phyloP scores from a whole-genome alignment of 2,113 vertebrate species.

The Dromiciops gliroides region DNA sequence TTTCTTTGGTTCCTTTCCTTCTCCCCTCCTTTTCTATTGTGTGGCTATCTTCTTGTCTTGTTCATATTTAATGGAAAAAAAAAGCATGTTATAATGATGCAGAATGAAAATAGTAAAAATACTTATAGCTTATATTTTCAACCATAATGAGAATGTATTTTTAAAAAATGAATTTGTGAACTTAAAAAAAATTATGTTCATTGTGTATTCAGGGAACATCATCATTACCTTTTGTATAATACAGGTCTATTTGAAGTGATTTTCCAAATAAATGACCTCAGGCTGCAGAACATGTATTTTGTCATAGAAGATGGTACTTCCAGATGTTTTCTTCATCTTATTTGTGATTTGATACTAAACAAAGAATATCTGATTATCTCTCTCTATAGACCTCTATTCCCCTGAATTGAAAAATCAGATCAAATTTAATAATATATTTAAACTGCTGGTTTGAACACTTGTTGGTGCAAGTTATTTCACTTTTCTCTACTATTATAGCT shows the following conservation, averaged over 20 bases:
- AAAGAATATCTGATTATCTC: constrained; percentile 23
- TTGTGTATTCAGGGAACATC: background rate
- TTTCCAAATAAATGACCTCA: background rate
- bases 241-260: constrained; percentile 19
- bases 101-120: constrained; percentile 29
- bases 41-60: constrained; percentile 8
- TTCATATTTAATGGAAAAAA: constrained; percentile 46
- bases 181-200: background rate
- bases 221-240: background rate
- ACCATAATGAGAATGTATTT: background rate
- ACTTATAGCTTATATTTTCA: constrained; percentile 38
- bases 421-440: constrained; percentile 6
- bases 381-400: background rate
- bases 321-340: background rate
- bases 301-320: constrained; percentile 9
- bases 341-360: constrained; percentile 34
- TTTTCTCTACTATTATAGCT: constrained; percentile 12
- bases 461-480: background rate
- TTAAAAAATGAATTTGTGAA: background rate
- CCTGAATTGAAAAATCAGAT: constrained; percentile 14
- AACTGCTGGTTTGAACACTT: background rate
- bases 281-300: background rate
- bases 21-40: background rate
- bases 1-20: background rate
- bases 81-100: constrained; percentile 26